Conservation (phyloP, 2,113 vertebrate species). For the Nettapus auritus region DNA sequence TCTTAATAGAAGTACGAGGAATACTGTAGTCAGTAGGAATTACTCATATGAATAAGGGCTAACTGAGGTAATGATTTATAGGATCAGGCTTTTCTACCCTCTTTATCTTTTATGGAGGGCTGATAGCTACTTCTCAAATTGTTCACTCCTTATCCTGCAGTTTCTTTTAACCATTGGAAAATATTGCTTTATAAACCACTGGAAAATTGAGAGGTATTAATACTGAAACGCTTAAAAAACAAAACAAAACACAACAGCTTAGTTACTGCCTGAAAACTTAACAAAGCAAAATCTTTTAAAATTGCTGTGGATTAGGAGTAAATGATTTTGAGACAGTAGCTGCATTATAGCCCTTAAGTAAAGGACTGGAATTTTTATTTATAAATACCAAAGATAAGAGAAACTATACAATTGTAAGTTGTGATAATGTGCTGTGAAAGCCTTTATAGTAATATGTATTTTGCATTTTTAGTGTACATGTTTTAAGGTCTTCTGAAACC, state of each 20-base stretch:
- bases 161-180: not conserved
- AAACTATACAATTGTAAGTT: not conserved
- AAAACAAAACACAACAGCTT: not conserved
- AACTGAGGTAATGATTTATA: not conserved
- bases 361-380: slow-evolving; percentile 31
- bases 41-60: not conserved
- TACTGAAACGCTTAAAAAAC: not conserved
- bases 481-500: not conserved
- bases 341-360: not conserved
- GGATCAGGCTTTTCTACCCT: not conserved
- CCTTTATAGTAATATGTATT: not conserved
- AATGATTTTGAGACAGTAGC: not conserved
- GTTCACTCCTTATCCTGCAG: not conserved
- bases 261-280: slow-evolving; percentile 20
- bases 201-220: not conserved
- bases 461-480: not conserved
- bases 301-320: not conserved
- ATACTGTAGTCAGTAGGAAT: not conserved
- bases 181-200: slow-evolving; percentile 40
- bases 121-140: not conserved
- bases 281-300: not conserved
- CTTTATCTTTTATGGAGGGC: not conserved
- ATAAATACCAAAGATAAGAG: slow-evolving; percentile 55
- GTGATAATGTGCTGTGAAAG: not conserved
- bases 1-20: not conserved